A percentile compares a stretch with the other conserved stretches of the same genome.
Evolutionary conservation across 2,797 vertebrate species (phyloP).

Genomic region (Valencia hispanica): DNA sequence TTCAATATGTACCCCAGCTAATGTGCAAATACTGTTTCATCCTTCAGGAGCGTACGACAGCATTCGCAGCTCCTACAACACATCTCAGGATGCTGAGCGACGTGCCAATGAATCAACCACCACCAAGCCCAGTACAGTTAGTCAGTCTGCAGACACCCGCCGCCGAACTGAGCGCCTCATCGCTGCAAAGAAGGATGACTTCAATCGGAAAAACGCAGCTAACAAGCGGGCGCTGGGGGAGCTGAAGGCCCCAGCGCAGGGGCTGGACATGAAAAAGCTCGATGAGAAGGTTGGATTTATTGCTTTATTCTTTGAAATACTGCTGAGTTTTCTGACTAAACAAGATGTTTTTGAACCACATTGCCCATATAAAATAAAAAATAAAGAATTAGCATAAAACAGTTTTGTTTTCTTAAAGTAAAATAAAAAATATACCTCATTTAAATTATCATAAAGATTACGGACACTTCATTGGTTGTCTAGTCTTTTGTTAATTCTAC

Average conservation of each 20-base stretch:
- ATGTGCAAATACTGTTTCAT: not conserved
- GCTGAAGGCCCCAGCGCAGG: slow-evolving; percentile 72
- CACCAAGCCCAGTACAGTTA: slow-evolving; percentile 83
- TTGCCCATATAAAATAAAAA: not conserved
- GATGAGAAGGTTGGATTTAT: slow-evolving; percentile 89
- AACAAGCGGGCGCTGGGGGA: slow-evolving; percentile 86
- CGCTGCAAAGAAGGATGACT: slow-evolving; percentile 82
- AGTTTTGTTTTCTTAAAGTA: not conserved
- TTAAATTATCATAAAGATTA: too few species aligned
- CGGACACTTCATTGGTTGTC: too few species aligned
- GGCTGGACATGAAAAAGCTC: slow-evolving; percentile 86
- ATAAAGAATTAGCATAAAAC: not conserved
- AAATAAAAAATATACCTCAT: too few species aligned
- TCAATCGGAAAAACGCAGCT: slow-evolving; percentile 88
- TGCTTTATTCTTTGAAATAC: not conserved
- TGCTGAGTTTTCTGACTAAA: not conserved
- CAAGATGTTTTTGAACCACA: not conserved
- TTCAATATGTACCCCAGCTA: not conserved
- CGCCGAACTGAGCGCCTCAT: slow-evolving; percentile 85
- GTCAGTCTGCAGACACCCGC: slow-evolving; percentile 85
- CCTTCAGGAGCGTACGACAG: slow-evolving; percentile 92
- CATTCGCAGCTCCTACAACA: slow-evolving; percentile 86
- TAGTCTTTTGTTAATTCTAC: too few species aligned
- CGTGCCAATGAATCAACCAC: slow-evolving; percentile 84
- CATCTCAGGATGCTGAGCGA: slow-evolving; percentile 86